phyloP scores from a whole-genome alignment of 2,888 invertebrate species.

The Drosophila koepferae region DNA sequence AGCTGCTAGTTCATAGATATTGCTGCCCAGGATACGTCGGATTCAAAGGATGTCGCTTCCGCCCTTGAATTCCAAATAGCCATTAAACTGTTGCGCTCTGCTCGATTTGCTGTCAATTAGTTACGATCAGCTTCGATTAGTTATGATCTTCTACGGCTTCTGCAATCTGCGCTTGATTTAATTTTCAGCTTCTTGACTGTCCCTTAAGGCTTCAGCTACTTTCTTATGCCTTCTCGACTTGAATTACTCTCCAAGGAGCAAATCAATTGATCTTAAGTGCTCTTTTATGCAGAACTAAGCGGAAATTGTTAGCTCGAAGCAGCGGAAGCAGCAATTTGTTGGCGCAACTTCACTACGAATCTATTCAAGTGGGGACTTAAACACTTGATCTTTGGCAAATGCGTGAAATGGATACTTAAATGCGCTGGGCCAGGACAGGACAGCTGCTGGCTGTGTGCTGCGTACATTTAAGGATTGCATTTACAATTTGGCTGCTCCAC shows the following conservation, averaged over 20 bases:
- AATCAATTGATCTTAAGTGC: slow-evolving; percentile 19
- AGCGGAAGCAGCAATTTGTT: slow-evolving; percentile 49
- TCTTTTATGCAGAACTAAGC: slow-evolving; percentile 13
- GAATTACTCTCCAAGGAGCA: slow-evolving; percentile 34
- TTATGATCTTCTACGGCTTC: background rate
- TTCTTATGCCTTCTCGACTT: background rate
- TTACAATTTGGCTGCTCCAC: slow-evolving; percentile 19
- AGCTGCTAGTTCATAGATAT: background rate
- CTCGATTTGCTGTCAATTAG: background rate
- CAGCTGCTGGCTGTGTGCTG: slow-evolving; percentile 53
- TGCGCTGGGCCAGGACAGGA: slow-evolving; percentile 22
- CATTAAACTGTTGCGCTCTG: background rate
- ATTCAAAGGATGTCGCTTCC: background rate
- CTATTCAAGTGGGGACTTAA: slow-evolving; percentile 57
- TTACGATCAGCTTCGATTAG: slow-evolving; percentile 6
- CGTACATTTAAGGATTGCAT: slow-evolving; percentile 25
- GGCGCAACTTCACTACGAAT: slow-evolving; percentile 8
- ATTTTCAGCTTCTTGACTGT: background rate
- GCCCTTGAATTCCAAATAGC: background rate
- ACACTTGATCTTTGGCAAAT: slow-evolving; percentile 72
- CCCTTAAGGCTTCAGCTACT: background rate
- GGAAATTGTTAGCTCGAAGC: slow-evolving; percentile 32
- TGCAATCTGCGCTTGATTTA: slow-evolving; percentile 5
- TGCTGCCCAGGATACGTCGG: background rate
- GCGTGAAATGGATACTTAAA: slow-evolving; percentile 77